phyloP scores from a whole-genome alignment of 2,797 vertebrate species.

The Ptychadena robeensis region DNA sequence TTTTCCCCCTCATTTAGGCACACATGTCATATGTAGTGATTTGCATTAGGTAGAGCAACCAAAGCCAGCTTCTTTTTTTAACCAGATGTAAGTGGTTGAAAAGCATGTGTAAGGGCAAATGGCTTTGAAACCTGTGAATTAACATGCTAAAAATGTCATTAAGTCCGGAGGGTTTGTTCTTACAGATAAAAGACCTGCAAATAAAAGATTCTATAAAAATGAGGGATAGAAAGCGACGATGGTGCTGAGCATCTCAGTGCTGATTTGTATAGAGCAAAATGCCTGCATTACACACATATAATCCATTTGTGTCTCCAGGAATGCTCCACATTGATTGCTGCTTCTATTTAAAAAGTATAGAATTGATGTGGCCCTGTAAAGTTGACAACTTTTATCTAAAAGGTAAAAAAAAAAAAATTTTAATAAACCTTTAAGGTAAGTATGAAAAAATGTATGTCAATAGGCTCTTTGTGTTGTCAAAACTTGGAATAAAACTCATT shows the following conservation, averaged over 20 bases:
- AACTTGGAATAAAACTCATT: too few relatives aligned
- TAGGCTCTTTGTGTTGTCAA: too few relatives aligned
- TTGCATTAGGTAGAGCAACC: slow-evolving; percentile 22
- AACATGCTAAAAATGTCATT: slow-evolving; percentile 53
- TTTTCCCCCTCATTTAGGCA: slow-evolving; percentile 36
- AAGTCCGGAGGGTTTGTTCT: slow-evolving; percentile 42
- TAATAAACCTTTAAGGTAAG: too few relatives aligned
- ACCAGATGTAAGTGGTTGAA: slow-evolving; percentile 37
- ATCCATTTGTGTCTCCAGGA: slow-evolving; percentile 1
- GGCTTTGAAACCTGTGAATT: slow-evolving; percentile 47
- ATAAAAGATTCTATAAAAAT: slow-evolving; percentile 24
- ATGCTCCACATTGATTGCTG: not conserved
- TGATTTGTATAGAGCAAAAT: slow-evolving; percentile 12
- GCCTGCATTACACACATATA: slow-evolving; percentile 6
- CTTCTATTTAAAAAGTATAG: not conserved
- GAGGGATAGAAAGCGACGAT: slow-evolving; percentile 3
- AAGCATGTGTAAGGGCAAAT: slow-evolving; percentile 40
- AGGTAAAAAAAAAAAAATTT: not conserved
- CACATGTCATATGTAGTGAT: slow-evolving; percentile 43
- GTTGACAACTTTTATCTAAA: not conserved
- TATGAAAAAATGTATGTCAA: too few relatives aligned
- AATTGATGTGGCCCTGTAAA: not conserved
- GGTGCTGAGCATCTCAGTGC: not conserved
- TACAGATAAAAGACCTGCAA: slow-evolving; percentile 45
- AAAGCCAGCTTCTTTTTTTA: slow-evolving; percentile 22